Conservation (phyloP, 2,797 vertebrate species). For the Gorsachius magnificus region DNA sequence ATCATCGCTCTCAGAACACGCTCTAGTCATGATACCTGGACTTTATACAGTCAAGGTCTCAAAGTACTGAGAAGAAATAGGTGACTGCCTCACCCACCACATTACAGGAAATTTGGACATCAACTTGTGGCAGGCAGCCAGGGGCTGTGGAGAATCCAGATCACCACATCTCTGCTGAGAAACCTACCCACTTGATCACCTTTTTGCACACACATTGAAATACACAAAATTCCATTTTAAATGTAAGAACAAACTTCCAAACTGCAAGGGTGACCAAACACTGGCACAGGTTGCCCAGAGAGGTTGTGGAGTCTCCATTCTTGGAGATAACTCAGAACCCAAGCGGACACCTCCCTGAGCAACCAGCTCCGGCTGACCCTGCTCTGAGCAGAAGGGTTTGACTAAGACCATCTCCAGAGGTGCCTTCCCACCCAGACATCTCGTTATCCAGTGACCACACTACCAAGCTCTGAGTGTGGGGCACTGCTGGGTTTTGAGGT, state of each 20-base stretch:
- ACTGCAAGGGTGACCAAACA: neutral
- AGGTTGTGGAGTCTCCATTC: neutral
- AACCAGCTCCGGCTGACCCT: neutral
- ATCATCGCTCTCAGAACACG: accelerated
- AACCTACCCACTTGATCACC: neutral
- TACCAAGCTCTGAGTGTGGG: neutral
- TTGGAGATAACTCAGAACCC: neutral
- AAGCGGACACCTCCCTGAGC: neutral
- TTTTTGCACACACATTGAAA: neutral
- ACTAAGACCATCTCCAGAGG: neutral
- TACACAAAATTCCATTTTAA: neutral
- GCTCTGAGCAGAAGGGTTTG: neutral
- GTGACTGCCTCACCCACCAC: neutral
- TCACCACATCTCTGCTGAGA: neutral
- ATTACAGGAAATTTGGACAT: neutral
- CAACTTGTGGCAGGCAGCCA: neutral
- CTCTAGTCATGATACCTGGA: neutral
- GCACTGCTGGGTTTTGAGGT: neutral
- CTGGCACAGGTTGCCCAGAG: neutral
- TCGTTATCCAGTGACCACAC: neutral
- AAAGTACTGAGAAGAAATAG: neutral
- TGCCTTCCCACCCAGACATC: neutral
- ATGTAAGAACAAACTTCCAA: neutral
- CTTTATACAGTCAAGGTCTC: neutral
- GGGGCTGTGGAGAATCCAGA: neutral